Evolutionary conservation across 2,113 vertebrate species (phyloP), one percentile per base, ranked within the genome.

Genomic region (Spizaetus ornatus): DNA sequence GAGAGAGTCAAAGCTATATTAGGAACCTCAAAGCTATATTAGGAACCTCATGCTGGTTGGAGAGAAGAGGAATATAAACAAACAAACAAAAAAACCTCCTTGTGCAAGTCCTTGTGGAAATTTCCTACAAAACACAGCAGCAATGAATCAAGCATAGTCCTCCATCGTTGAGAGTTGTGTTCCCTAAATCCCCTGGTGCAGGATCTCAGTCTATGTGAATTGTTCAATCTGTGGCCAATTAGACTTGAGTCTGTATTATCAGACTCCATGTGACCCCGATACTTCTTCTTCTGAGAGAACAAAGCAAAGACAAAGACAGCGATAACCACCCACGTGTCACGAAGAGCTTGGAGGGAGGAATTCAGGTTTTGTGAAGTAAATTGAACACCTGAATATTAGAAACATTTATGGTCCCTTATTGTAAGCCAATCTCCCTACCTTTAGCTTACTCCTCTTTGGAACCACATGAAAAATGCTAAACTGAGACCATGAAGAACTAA

Each of bases 41-140:
- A 56, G 70, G 66, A 93, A 77, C 17, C 3, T 73, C n/a, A 47
- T 2, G 3, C 23, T 63, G 22, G 4, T 38, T 88, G 45, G 22
- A 36, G 48, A 74, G 36, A 89, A 84, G 11, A 78, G 22, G 29
- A 80, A 34, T 47, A 53, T 36, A 91, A 94, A 71, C 42, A 93
- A 91, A 56, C 13, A 80, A 61, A 62, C 17, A 86, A 45, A 12
- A 12, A 63, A 31, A 62, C 69, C 15, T 10, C 34, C 36, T 90
- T 90, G 76, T 53, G 23, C 15, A 71, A 59, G 69, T 45, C 42
- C 38, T 81, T 70, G 71, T 66, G 90, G 85, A 95, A 88, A 82
- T 71, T 86, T 92, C 86, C 79, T 86, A 17, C 38, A 62, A 77
- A 93, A 42, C 23, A 83, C 27, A 80, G 16, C 16, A 78, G n/a